Evolutionary conservation across 2,888 invertebrate species (phyloP).

Genomic region (Drosophila quinaria): DNA sequence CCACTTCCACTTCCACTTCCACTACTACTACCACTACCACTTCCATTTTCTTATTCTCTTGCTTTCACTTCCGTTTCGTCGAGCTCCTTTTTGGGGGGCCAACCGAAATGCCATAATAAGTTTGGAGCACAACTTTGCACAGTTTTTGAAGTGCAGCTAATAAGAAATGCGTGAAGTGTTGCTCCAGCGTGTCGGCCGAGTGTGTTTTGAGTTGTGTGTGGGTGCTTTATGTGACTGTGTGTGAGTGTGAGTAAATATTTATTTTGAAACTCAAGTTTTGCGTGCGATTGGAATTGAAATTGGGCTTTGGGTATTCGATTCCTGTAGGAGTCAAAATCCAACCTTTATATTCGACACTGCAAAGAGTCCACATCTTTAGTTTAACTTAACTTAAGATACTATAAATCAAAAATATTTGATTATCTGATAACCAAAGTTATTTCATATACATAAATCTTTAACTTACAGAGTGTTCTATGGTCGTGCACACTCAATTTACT

Average conservation of each 20-base stretch:
- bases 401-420: too few relatives aligned
- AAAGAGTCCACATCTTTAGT: not conserved
- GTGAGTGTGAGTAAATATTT: conserved; percentile 68
- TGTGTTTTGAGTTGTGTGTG: conserved; percentile 34
- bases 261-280: conserved; percentile 69
- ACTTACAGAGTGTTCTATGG: not conserved
- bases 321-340: conserved; percentile 22
- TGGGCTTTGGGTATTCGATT: conserved; percentile 41
- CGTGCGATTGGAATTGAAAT: conserved; percentile 65
- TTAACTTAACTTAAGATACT: not conserved
- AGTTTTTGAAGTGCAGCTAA: conserved; percentile 66
- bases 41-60: not conserved
- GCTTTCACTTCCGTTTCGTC: conserved; percentile 20
- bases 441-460: too few relatives aligned
- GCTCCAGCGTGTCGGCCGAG: conserved; percentile 43
- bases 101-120: conserved; percentile 57
- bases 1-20: not conserved
- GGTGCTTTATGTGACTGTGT: conserved; percentile 1
- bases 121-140: conserved; percentile 57
- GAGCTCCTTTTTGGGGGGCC: conserved; percentile 1
- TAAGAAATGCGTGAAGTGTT: conserved; percentile 79
- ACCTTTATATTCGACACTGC: conserved; percentile 4
- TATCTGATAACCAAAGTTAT: too few relatives aligned
- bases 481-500: not conserved
- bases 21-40: not conserved